Evolutionary conservation across 2,113 vertebrate genomes (phyloP).

Genomic region (Megaceryle maxima): DNA sequence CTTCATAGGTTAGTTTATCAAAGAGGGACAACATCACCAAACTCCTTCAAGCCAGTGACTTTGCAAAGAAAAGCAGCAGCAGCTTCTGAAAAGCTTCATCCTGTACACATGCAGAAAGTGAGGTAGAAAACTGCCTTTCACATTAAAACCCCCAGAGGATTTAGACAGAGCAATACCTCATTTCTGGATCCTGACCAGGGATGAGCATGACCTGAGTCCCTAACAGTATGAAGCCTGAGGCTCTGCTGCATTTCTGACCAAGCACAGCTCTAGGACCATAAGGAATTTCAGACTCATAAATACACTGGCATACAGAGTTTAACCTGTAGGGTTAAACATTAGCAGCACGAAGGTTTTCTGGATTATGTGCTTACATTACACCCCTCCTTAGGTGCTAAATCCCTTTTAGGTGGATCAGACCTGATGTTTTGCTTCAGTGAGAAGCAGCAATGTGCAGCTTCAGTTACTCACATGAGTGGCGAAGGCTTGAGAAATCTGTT

Average conservation of each 20-base stretch:
- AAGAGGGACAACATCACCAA: not conserved
- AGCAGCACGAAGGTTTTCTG: not conserved
- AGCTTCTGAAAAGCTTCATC: not conserved
- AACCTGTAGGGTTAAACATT: not conserved
- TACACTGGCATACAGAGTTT: not conserved
- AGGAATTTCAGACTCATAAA: not conserved
- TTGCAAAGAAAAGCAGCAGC: not conserved
- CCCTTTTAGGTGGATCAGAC: not conserved
- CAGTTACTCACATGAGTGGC: not conserved
- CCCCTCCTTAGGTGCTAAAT: not conserved
- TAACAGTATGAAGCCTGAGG: not conserved
- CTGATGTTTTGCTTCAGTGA: not conserved
- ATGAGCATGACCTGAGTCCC: not conserved
- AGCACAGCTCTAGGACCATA: not conserved
- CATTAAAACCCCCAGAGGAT: not conserved
- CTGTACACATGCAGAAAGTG: not conserved
- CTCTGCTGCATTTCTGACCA: not conserved
- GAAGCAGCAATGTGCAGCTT: not conserved
- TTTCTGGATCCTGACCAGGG: not conserved
- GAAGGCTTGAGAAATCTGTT: conserved; percentile 15
- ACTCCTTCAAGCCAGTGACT: not conserved
- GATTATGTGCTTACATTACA: not conserved
- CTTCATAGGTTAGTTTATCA: not conserved
- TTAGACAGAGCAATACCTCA: not conserved
- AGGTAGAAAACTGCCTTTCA: not conserved